A percentile compares a stretch with the other conserved stretches of the same genome.
Evolutionary conservation across 2,888 invertebrate species (phyloP).

Genomic region (Sarcophaga rosellei): DNA sequence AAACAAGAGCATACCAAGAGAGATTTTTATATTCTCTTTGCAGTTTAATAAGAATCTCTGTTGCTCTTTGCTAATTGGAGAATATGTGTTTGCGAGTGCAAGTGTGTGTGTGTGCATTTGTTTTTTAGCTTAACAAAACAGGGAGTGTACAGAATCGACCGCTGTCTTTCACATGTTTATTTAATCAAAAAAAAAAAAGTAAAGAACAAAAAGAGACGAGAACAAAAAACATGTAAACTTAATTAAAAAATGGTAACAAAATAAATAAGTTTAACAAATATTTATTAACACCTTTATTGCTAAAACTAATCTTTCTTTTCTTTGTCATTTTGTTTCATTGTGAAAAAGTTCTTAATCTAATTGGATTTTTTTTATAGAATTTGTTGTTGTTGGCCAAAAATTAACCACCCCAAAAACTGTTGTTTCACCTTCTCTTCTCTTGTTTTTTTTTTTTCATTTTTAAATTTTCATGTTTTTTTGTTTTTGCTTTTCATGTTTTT

Average conservation of each 20-base stretch:
- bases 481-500: conserved; percentile 33
- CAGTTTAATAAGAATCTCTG: not conserved
- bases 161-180: conserved; percentile 56
- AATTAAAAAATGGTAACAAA: conserved; percentile 45
- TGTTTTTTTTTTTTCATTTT: conserved; percentile 22
- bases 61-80: conserved; percentile 6
- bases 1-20: not conserved
- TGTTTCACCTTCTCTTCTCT: conserved; percentile 30
- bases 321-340: not conserved
- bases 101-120: conserved; percentile 6
- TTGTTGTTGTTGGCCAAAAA: not conserved
- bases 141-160: conserved; percentile 64
- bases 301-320: conserved; percentile 2
- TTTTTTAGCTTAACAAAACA: conserved; percentile 39
- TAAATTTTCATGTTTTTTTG: conserved; percentile 57
- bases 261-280: conserved; percentile 19
- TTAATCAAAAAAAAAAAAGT: conserved; percentile 31
- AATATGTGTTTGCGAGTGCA: not conserved
- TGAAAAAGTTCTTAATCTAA: not conserved
- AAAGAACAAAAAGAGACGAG: not conserved
- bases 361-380: too few species aligned
- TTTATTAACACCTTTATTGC: conserved; percentile 35
- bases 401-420: conserved; percentile 52
- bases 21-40: conserved; percentile 5
- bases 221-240: conserved; percentile 44